A percentile compares a stretch with the other conserved stretches of the same genome.
These are phyloP conservation scores for Brachionichthys hirsutus DNA, from an alignment of 2,113 vertebrate species.

Conservation along the genomic window DNA sequence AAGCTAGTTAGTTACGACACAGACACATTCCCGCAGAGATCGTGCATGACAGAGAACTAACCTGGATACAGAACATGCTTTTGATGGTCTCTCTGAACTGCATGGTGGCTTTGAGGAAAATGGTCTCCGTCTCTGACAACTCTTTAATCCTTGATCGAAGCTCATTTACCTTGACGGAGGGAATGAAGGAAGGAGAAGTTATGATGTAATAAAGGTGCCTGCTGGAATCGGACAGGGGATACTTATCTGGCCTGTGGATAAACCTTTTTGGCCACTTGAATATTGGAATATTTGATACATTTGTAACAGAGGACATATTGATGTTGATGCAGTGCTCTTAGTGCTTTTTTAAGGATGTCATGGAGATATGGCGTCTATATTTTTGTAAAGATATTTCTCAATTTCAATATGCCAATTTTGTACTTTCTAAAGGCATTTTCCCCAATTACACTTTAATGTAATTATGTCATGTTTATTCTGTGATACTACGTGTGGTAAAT, in stretches of 20 bases:
- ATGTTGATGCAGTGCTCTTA: too few species aligned
- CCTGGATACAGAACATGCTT: conserved; percentile 89
- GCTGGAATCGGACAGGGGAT: neutral
- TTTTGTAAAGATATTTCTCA: too few species aligned
- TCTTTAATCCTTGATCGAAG: conserved; percentile 76
- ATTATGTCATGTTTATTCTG: too few species aligned
- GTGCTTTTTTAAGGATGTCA: too few species aligned
- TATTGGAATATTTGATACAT: too few species aligned
- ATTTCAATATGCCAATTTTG: too few species aligned
- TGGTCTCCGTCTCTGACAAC: conserved; percentile 84
- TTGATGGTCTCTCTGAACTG: conserved; percentile 92
- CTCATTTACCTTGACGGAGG: conserved; percentile 84
- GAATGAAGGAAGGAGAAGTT: neutral
- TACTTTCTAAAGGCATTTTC: too few species aligned
- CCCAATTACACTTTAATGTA: too few species aligned
- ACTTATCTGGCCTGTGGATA: neutral
- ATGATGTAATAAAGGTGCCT: neutral
- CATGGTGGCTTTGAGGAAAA: conserved; percentile 89
- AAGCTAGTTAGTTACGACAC: neutral
- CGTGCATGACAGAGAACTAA: conserved; percentile 66
- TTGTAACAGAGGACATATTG: too few species aligned
- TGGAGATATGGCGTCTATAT: too few species aligned
- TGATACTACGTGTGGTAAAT: too few species aligned
- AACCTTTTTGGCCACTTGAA: neutral
- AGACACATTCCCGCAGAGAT: neutral